Base-by-base conservation (phyloP, 1,140 invertebrate species). In the Macrobrachium rosenbergii region DNA sequence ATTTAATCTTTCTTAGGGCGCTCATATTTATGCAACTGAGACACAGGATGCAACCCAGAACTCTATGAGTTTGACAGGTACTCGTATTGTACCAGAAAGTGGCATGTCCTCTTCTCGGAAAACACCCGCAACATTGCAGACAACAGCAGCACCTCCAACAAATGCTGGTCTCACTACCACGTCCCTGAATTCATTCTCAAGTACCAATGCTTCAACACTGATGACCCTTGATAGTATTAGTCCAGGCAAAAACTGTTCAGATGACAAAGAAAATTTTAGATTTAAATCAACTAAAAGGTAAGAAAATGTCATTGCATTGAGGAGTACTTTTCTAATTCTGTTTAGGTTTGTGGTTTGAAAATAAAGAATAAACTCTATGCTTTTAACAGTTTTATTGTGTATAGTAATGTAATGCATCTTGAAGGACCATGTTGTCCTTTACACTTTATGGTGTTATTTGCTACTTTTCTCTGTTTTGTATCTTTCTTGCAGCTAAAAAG, bases 11-110 rank as follows among this genome's bases (percentile, higher is more conserved):
- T 19, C 17, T 59, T 23, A 83, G 82, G 59, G 72, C 37, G 43
- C 75, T 16, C 23, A 76, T 23, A 83, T 83, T 21, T 83, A 76
- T 45, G 82, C 82, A 21, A 76, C 82, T 19, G 82, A 83, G 58
- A 83, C 82, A n/a, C 82, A 83, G 59, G 73, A 75, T 19, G 17
- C 28, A 45, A 21, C 63, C n/a, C n/a, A 19, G 52, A 52, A 16
- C 7, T 14, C 72, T 2, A 0, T 63, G 59, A 23, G 17, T 10
- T 43, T 76, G 59, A 76, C 82, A 11, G 82, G 82, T 10, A 63
- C 82, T 28, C 72, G 72, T 3, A 58, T 63, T 17, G 73, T 83
- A 19, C 21, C 82, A 19, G 82, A 83, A 60, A 76, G 58, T 43
- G 82, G 82, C 17, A n/a, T 76, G 6, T 83, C 82, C 21, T 60